Conservation (phyloP, 37 sponge, comb jelly and placozoan genomes). For the Diacarnus erythraeanus region DNA sequence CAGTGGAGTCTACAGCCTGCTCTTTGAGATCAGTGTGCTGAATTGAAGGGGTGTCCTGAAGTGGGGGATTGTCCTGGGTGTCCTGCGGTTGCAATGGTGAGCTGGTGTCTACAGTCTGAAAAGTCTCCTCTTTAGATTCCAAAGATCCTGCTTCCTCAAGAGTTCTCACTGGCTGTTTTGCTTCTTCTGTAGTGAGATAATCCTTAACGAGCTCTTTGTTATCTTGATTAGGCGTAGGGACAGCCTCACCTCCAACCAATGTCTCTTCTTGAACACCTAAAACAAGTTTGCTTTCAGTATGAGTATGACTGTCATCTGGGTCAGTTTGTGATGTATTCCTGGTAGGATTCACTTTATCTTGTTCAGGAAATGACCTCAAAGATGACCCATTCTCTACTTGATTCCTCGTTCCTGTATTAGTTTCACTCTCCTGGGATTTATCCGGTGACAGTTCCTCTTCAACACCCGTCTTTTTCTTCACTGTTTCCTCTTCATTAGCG, state of each 20-base stretch:
- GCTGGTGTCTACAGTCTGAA: background rate
- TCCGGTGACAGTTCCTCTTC: background rate
- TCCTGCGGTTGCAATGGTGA: background rate
- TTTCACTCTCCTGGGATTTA: too few species aligned
- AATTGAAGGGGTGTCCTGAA: background rate
- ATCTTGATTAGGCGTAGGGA: background rate
- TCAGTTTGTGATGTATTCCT: background rate
- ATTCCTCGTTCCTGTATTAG: background rate
- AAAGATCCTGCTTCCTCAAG: background rate
- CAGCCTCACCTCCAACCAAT: background rate
- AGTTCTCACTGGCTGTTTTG: background rate
- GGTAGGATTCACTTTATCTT: background rate
- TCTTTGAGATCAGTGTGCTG: background rate
- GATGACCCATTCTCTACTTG: background rate
- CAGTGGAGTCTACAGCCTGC: background rate
- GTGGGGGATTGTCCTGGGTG: constrained; percentile 2
- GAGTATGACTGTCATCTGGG: background rate
- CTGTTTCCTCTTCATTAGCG: constrained; percentile 7
- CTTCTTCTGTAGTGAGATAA: too few species aligned
- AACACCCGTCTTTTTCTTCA: background rate
- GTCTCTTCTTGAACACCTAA: background rate
- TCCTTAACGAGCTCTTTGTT: background rate
- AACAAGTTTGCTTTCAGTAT: too few species aligned
- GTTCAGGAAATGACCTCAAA: background rate
- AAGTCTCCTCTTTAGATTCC: background rate